Conservation (phyloP, 1,140 invertebrate genomes). For the Lethocerus indicus region DNA sequence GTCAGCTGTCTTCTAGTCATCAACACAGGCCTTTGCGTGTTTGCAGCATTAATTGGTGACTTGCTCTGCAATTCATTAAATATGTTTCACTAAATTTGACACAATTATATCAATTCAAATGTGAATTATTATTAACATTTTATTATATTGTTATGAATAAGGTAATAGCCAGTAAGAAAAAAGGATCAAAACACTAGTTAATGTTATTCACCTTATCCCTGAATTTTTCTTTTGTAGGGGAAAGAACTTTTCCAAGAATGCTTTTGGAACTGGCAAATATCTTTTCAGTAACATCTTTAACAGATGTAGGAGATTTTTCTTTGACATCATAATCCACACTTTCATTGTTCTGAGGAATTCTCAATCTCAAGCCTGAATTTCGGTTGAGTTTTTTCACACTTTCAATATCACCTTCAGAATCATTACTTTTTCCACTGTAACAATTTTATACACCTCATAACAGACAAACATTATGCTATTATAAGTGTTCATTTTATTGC, state of each 20-base stretch:
- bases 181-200: no score
- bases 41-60: constrained; percentile 13
- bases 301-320: constrained; percentile 21
- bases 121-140: no score
- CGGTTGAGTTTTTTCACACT: no score
- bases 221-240: constrained; percentile 51
- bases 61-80: constrained; percentile 13
- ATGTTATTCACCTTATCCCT: constrained; percentile 4
- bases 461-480: no score
- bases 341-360: background rate
- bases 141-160: no score
- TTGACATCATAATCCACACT: constrained; percentile 2
- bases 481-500: no score
- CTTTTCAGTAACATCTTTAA: constrained; percentile 49
- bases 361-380: constrained; percentile 7
- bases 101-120: background rate
- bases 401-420: no score
- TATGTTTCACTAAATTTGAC: background rate
- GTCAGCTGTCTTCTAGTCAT: constrained; percentile 76
- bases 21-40: constrained; percentile 27
- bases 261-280: constrained; percentile 56
- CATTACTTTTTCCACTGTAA: no score
- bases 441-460: no score
- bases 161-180: no score
- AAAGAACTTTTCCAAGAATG: constrained; percentile 61